Base-by-base conservation (phyloP, 1,140 invertebrate species). In the Holotrichia oblita region DNA sequence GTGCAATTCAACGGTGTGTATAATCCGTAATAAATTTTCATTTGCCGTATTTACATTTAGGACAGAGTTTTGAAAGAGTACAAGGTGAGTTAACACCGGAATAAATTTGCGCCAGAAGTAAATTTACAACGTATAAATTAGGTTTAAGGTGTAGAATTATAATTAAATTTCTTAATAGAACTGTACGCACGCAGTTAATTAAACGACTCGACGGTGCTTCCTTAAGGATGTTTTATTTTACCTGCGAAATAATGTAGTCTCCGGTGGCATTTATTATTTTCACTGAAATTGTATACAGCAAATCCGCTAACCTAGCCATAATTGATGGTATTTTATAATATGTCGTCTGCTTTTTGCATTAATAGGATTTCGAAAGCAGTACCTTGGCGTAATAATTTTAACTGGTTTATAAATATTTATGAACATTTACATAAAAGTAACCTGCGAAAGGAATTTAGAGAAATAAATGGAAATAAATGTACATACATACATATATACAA, bases 181-280 rank as follows among this genome's bases (percentile, higher is more conserved):
- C 48, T 55, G 48, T 55, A 55, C 48, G 48, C 48, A 55, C 48
- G 48, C 48, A 55, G 48, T 55, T 55, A 55, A 55, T 55, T 55
- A 55, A 55, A n/a, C 48, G 14, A 10, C 2, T 9, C 9, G 42
- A 7, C 6, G 14, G 48, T 0, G 48, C 48, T 55, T 55, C 48
- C 48, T 55, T 17, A 17, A 55, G n/a, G 14, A 55, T 55, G 48
- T 55, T 55, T 55, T 55, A 55, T 55, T 55, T 55, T 55, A 55
- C 48, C 17, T 55, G 48, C 12, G 14, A 17, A 55, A 55, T 55
- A 55, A 55, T 55, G 7, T 17, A 55, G 12, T 55, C 14, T 55
- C 14, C 14, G 48, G 12, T 55, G 48, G 48, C 48, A 55, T 55
- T 55, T 55, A 55, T 55, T 55, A 55, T 55, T 14, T 34, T 17